Percentiles rank a stretch among this genome's conserved stretches.
Conservation (phyloP, 2,888 invertebrate species). For the Ryuthela nishihirai region DNA sequence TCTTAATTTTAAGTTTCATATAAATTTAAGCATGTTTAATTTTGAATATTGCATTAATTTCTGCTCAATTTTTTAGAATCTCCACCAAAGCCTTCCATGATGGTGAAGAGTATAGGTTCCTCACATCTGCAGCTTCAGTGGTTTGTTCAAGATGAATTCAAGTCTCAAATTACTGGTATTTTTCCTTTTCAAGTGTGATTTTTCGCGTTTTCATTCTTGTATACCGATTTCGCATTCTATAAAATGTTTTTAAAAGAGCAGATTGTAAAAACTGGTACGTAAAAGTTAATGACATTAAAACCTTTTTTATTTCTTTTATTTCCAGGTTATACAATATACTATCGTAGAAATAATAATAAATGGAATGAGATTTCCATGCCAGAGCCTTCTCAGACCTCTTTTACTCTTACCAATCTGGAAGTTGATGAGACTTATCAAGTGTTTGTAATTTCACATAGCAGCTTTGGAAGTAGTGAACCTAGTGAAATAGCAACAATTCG, state of each 20-base stretch:
- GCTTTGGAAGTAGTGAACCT: constrained; percentile 31
- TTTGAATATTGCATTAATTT: not conserved
- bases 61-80: constrained; percentile 23
- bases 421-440: constrained; percentile 23
- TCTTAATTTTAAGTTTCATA: not conserved
- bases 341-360: constrained; percentile 17
- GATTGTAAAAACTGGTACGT: not conserved
- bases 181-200: not conserved
- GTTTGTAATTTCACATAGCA: constrained; percentile 17
- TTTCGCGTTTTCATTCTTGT: not conserved
- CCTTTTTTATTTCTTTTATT: not conserved
- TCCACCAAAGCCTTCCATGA: constrained; percentile 16
- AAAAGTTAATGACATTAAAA: not conserved
- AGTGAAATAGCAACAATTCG: constrained; percentile 35
- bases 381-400: constrained; percentile 18
- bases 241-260: not conserved
- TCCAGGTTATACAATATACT: constrained; percentile 26
- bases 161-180: constrained; percentile 6
- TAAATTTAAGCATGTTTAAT: not conserved
- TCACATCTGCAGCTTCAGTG: constrained; percentile 28
- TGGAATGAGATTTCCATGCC: constrained; percentile 32
- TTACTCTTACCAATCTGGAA: constrained; percentile 30
- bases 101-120: constrained; percentile 27
- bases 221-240: not conserved
- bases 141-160: constrained; percentile 11